Evolutionary conservation across 2,888 invertebrate species (phyloP).

Genomic region (Tinea trinotella): DNA sequence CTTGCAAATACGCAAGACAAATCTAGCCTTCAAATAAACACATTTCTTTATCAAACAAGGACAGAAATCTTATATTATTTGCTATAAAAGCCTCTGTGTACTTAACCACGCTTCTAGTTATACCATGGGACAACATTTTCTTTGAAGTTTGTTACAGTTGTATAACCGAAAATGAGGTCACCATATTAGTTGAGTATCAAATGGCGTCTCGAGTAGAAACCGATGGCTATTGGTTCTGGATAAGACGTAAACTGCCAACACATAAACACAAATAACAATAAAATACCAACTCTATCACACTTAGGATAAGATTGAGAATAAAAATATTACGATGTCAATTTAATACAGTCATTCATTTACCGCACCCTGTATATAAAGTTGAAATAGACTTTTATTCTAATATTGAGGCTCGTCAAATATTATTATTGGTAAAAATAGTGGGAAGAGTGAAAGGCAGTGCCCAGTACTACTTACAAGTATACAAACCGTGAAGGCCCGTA

Average conservation of each 20-base stretch:
- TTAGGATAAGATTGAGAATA: background rate
- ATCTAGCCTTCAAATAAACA: no score
- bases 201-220: background rate
- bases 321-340: no score
- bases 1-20: no score
- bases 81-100: background rate
- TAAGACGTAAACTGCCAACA: background rate
- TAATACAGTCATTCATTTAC: background rate
- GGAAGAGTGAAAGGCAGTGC: no score
- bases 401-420: no score
- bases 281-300: background rate
- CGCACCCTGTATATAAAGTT: background rate
- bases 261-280: background rate
- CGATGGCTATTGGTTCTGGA: constrained; percentile 4
- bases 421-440: no score
- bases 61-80: background rate
- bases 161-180: background rate
- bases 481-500: no score
- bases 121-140: no score
- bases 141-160: background rate
- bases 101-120: background rate
- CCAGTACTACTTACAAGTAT: no score
- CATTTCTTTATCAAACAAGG: background rate
- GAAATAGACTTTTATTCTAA: background rate
- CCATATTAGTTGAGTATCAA: background rate